phyloP scores from a whole-genome alignment of 2,113 vertebrate genomes.

The Rallus limicola region DNA sequence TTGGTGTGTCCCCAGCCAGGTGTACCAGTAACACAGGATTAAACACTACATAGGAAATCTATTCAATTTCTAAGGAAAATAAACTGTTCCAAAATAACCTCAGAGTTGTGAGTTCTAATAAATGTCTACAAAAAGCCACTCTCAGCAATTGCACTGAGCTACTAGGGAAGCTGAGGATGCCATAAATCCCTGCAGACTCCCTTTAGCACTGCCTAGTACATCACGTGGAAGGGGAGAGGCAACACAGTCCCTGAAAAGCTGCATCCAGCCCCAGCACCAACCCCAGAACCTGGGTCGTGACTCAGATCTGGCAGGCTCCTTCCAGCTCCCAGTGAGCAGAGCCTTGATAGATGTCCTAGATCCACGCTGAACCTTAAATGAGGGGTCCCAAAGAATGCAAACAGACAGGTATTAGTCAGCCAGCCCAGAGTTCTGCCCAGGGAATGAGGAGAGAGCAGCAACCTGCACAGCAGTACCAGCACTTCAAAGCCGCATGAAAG shows the following conservation, averaged over 20 bases:
- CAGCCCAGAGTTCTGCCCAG: neutral
- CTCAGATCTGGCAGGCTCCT: neutral
- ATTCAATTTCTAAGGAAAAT: neutral
- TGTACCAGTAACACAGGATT: neutral
- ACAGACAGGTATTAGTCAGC: neutral
- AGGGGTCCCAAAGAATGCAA: neutral
- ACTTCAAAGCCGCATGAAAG: neutral
- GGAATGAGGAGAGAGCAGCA: neutral
- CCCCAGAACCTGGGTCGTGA: rapidly evolving
- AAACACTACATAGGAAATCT: neutral
- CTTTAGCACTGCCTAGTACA: neutral
- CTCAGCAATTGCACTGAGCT: neutral
- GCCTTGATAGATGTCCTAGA: rapidly evolving
- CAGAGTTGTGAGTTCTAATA: neutral
- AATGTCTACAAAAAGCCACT: neutral
- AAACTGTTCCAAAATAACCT: neutral
- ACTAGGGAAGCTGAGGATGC: neutral
- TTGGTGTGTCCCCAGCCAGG: neutral
- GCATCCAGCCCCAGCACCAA: neutral
- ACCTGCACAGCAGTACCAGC: neutral
- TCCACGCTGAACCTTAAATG: neutral
- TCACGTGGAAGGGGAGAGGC: neutral
- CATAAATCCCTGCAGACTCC: neutral
- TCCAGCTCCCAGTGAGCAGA: rapidly evolving
- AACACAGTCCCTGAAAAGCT: neutral